A percentile compares a stretch with the other conserved stretches of the same genome.
Evolutionary conservation across 2,797 vertebrate genomes (phyloP).

Genomic region (Stomatorhinus walkeri): DNA sequence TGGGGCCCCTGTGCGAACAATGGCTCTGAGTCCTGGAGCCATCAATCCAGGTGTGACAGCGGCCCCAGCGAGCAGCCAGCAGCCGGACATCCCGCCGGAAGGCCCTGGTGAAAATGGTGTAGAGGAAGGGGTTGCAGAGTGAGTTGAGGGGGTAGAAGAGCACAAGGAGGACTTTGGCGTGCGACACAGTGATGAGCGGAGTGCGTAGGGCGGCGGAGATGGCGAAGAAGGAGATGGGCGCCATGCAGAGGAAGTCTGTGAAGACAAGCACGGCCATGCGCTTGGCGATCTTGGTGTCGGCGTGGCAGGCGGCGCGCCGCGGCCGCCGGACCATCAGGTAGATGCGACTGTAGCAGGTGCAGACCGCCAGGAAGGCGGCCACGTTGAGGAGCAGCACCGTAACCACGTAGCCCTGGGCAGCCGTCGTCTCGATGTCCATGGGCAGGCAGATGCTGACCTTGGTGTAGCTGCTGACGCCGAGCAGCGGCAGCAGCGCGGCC

Average conservation of each 20-base stretch:
- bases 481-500: constrained; percentile 71
- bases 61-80: constrained; percentile 71
- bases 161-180: constrained; percentile 86
- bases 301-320: constrained; percentile 61
- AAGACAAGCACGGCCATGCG: constrained; percentile 91
- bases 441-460: constrained; percentile 90
- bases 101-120: constrained; percentile 83
- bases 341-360: constrained; percentile 79
- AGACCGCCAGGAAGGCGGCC: constrained; percentile 72
- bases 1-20: constrained; percentile 49
- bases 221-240: constrained; percentile 89
- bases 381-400: constrained; percentile 72
- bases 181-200: constrained; percentile 85
- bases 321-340: constrained; percentile 79
- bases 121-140: constrained; percentile 87
- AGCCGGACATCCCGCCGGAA: constrained; percentile 76
- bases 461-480: constrained; percentile 84
- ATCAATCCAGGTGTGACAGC: constrained; percentile 57
- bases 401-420: constrained; percentile 77
- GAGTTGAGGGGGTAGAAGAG: constrained; percentile 91
- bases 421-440: constrained; percentile 76
- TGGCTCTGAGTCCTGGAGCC: constrained; percentile 65
- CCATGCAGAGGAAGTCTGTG: constrained; percentile 88
- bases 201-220: constrained; percentile 81
- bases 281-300: constrained; percentile 82